Base-by-base conservation (phyloP, 2,797 vertebrate species). In the Spea hammondii region DNA sequence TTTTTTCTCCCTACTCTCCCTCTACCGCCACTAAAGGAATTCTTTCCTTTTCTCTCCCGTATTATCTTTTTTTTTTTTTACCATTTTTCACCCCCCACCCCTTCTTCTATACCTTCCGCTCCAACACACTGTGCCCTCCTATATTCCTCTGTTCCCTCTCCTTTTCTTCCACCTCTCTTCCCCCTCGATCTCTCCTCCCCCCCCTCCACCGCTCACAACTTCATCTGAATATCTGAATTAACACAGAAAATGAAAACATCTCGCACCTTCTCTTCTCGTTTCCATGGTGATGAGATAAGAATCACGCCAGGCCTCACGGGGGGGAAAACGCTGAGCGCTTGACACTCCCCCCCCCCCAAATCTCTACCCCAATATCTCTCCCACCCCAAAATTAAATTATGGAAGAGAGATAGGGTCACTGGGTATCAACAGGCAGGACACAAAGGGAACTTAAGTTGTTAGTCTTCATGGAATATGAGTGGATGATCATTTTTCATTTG, bases 221-320 rank as follows among this genome's bases (percentile, higher is more conserved):
- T 82, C 79, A 82, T 82, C 79, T 82, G 79, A 82, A 82, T 82
- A 82, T 82, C 79, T 82, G 79, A 82, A 82, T 82, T 82, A 82
- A 77, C 79, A 73, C 74, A 82, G 79, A 73, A 82, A 82, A 82
- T 82, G 79, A 82, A 82, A 82, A 82, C 79, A 82, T 73, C 74
- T 82, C 75, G 75, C 79, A 82, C 79, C 79, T 82, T 82, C 79
- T 67, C 55, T 77, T 72, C 64, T 54, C 70, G 79, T 82, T 82
- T 69, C 79, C 79, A 82, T 77, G 79, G 79, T 65, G 65, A 82
- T 69, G 75, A 77, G 75, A 82, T 82, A 82, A 82, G 70, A 82
- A 82, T 82, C 79, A 73, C 57, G 55, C 74, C 70, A 55, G 79
- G 69, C 79, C 75, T 77, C 75, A 65, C 54, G 71, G 74, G 79